Base-by-base conservation (phyloP, 1,140 invertebrate species). In the Hestina assimilis region DNA sequence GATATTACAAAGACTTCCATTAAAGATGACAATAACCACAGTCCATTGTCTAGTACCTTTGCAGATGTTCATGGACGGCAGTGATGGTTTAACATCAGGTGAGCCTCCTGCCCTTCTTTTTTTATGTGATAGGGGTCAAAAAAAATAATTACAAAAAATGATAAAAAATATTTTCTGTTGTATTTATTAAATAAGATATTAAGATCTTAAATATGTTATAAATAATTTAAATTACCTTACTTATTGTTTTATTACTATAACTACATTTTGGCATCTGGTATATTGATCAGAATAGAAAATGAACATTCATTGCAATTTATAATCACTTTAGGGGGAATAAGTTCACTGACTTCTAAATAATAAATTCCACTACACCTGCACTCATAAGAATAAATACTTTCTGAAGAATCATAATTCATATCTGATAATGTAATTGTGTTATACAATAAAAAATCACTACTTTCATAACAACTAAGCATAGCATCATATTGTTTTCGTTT, bases 291-390 rank as follows among this genome's bases (percentile, higher is more conserved):
- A 61, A 94, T 90, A 53, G 88, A 81, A 72, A 93, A 90, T 4
- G 92, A 93, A 82, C 93, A 94, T 67, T 93, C 91, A 69, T 91
- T 89, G 82, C 93, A 94, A 28, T 86, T 85, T 47, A 94, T 78
- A 6, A 89, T 61, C 58, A 89, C 82, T 66, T 91, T 81, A 41
- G 78, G 67, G 26, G 88, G 64, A 12, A 72, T 42, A 41, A 90
- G 55, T 45, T 91, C 87, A 54, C 71, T 68, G 50, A 75, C 79
- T 17, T 83, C 47, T 26, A 93, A 81, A n/a, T 75, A 70, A 80
- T 93, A 93, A 57, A 81, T 60, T 17, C 90, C 90, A 35, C 93
- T 92, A 85, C 93, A 94, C 71, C 92, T 89, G 72, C 93, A 94
- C 5, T 63, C 78, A 74, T 92, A 93, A 14, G 75, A 80, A 43